phyloP scores from a whole-genome alignment of 2,797 vertebrate genomes.

The Strix occidentalis region DNA sequence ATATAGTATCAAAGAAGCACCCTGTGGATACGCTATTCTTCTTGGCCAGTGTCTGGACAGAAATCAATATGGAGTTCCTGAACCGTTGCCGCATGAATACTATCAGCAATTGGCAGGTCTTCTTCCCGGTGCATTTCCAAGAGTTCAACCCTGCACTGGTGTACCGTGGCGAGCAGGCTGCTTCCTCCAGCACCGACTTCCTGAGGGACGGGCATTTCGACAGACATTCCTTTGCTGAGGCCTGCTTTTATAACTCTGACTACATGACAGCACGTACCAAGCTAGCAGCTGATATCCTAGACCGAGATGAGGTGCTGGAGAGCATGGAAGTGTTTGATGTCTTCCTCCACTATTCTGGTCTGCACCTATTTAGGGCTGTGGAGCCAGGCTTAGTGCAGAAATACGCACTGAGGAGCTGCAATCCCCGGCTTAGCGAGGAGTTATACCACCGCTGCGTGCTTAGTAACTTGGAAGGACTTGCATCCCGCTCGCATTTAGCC shows the following conservation, averaged over 20 bases:
- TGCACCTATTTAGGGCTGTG: slow-evolving; percentile 95
- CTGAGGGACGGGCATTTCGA: slow-evolving; percentile 90
- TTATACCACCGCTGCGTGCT: slow-evolving; percentile 95
- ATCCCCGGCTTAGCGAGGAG: slow-evolving; percentile 92
- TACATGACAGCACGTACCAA: slow-evolving; percentile 92
- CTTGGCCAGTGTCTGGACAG: slow-evolving; percentile 89
- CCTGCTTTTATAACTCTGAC: slow-evolving; percentile 98
- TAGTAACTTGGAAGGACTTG: slow-evolving; percentile 92
- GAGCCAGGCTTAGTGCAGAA: slow-evolving; percentile 95
- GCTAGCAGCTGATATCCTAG: slow-evolving; percentile 88
- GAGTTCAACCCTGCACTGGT: slow-evolving; percentile 90
- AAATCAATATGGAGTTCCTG: slow-evolving; percentile 90
- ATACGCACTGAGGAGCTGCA: slow-evolving; percentile 86
- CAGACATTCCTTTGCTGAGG: slow-evolving; percentile 90
- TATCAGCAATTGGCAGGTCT: slow-evolving; percentile 97
- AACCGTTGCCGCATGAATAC: slow-evolving; percentile 98
- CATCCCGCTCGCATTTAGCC: slow-evolving; percentile 90
- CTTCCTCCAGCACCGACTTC: slow-evolving; percentile 79
- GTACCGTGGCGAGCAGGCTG: slow-evolving; percentile 82
- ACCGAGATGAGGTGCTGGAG: slow-evolving; percentile 92
- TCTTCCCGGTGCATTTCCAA: slow-evolving; percentile 96
- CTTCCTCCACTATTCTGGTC: slow-evolving; percentile 91
- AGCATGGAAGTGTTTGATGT: slow-evolving; percentile 94
- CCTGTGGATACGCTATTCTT: slow-evolving; percentile 96
- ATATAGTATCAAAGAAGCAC: slow-evolving; percentile 97